phyloP scores from a whole-genome alignment of 2,797 vertebrate species.

The Percopsis omiscomaycus region DNA sequence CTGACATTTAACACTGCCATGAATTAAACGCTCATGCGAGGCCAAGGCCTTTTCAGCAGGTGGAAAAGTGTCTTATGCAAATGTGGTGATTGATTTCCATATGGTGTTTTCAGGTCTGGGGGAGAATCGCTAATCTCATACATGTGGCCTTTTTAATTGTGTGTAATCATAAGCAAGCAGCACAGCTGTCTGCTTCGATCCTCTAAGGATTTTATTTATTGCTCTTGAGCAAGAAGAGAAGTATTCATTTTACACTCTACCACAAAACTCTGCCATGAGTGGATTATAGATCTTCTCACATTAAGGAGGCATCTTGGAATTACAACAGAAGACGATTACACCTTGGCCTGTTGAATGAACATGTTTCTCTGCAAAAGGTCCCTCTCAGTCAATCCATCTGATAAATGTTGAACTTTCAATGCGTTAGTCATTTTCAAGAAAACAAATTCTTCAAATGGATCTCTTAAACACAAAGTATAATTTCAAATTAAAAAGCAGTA shows the following conservation, averaged over 20 bases:
- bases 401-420: constrained; percentile 25
- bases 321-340: constrained; percentile 57
- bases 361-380: constrained; percentile 49
- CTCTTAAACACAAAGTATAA: constrained; percentile 4
- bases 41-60: constrained; percentile 17
- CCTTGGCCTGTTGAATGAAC: constrained; percentile 49
- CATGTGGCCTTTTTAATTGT: constrained; percentile 44
- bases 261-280: constrained; percentile 52
- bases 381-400: constrained; percentile 36
- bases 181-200: constrained; percentile 36
- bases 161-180: constrained; percentile 51
- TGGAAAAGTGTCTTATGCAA: constrained; percentile 7
- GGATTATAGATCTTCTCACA: constrained; percentile 59
- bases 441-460: constrained; percentile 10
- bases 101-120: constrained; percentile 33
- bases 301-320: constrained; percentile 49
- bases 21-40: constrained; percentile 19
- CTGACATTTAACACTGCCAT: constrained; percentile 24
- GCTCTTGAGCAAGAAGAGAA: constrained; percentile 48
- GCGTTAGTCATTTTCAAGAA: constrained; percentile 10
- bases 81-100: constrained; percentile 41
- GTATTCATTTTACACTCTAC: constrained; percentile 72
- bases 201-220: constrained; percentile 62
- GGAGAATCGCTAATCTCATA: constrained; percentile 37
- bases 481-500: too few species aligned